Percentiles rank a stretch among this genome's conserved stretches.
phyloP scores from a whole-genome alignment of 2,797 vertebrate genomes.

The Capromys pilorides region DNA sequence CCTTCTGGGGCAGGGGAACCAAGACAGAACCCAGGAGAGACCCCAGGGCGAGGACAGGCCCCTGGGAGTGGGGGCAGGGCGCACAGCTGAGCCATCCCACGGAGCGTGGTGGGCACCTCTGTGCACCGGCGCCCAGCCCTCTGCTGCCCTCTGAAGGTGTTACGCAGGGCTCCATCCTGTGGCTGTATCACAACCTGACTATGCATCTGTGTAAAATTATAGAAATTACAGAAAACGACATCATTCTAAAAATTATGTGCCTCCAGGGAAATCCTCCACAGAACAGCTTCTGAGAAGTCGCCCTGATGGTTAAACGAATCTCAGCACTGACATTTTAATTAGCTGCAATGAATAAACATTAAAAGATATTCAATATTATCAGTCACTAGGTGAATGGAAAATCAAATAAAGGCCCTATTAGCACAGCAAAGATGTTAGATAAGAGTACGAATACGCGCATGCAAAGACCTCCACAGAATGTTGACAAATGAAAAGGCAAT shows the following conservation, averaged over 20 bases:
- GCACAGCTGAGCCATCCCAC: background rate
- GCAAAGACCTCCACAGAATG: background rate
- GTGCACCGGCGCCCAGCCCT: background rate
- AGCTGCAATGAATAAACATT: background rate
- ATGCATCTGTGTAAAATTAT: background rate
- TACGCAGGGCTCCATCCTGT: background rate
- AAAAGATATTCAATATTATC: background rate
- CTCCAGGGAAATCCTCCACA: background rate
- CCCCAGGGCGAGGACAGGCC: no score
- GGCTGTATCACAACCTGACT: background rate
- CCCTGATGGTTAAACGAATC: background rate
- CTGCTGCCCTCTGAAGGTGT: background rate
- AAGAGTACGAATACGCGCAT: background rate
- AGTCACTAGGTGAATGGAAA: background rate
- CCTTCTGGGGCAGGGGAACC: background rate
- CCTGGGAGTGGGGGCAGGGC: rapidly evolving
- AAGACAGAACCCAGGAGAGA: background rate
- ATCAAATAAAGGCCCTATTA: background rate
- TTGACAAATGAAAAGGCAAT: background rate
- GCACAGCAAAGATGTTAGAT: background rate
- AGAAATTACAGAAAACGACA: background rate
- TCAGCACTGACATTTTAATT: background rate
- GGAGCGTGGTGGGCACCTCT: background rate
- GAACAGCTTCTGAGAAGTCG: background rate
- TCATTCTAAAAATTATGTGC: slow-evolving; percentile 28